These are phyloP conservation scores for Leucozona laternaria DNA, from an alignment of 2,888 invertebrate genomes.

Conservation along the genomic window DNA sequence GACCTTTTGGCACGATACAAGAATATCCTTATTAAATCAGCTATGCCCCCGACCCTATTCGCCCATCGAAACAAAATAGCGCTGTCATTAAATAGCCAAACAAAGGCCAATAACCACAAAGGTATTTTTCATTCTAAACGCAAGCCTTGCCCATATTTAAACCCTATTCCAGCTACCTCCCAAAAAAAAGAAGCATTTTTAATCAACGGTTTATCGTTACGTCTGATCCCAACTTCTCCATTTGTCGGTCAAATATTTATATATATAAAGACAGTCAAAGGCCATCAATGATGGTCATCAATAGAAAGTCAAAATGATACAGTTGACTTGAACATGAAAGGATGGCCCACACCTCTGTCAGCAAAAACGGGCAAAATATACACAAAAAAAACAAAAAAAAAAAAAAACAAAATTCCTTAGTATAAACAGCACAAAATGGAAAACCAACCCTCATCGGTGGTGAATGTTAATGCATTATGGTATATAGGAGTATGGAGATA, in stretches of 20 bases:
- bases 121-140: constrained; percentile 42
- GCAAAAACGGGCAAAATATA: not conserved
- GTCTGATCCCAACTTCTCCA: constrained; percentile 27
- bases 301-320: constrained; percentile 71
- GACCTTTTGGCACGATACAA: constrained; percentile 60
- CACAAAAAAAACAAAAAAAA: not conserved
- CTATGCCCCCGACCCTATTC: not conserved
- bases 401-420: not conserved
- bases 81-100: constrained; percentile 56
- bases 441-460: constrained; percentile 60
- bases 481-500: not conserved
- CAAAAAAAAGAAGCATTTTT: constrained; percentile 46
- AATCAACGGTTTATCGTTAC: constrained; percentile 65
- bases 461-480: constrained; percentile 68
- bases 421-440: constrained; percentile 30
- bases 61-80: constrained; percentile 5
- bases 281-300: constrained; percentile 74
- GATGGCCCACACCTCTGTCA: constrained; percentile 58
- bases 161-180: not conserved
- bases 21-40: constrained; percentile 46
- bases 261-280: constrained; percentile 59
- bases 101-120: constrained; percentile 61
- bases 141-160: constrained; percentile 62
- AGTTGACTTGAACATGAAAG: constrained; percentile 73
- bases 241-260: constrained; percentile 30